A percentile compares a stretch with the other conserved stretches of the same genome.
Conservation (phyloP, 2,888 invertebrate genomes). For the Carabus problematicus region DNA sequence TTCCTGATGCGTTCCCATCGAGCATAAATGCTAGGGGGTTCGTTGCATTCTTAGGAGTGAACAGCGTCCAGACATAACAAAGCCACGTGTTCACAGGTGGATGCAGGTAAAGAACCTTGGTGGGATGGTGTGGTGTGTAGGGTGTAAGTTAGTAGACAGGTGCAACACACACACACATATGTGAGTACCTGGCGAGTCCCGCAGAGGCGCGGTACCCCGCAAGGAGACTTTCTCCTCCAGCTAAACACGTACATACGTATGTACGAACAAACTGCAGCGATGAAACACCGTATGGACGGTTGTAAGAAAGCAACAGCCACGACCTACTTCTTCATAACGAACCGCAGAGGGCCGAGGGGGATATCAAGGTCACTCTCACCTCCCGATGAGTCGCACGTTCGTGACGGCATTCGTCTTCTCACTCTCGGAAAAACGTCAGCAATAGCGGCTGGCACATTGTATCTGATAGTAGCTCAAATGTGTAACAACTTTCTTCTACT, state of each 20-base stretch:
- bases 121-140: background rate
- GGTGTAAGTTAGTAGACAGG: constrained; percentile 18
- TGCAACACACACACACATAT: background rate
- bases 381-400: constrained; percentile 39
- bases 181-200: constrained; percentile 2
- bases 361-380: constrained; percentile 58
- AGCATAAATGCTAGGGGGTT: background rate
- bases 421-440: background rate
- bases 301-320: constrained; percentile 1
- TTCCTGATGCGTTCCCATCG: too few relatives aligned
- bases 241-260: background rate
- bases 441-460: background rate
- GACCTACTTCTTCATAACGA: constrained; percentile 38
- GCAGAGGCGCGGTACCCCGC: constrained; percentile 28
- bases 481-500: too few relatives aligned
- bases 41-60: background rate
- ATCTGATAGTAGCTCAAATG: too few relatives aligned
- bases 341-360: constrained; percentile 33
- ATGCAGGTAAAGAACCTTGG: background rate
- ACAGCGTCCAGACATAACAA: constrained; percentile 9
- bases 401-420: background rate
- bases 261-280: background rate
- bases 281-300: background rate
- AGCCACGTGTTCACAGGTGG: constrained; percentile 18
- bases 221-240: constrained; percentile 22